Evolutionary conservation across 2,797 vertebrate species (phyloP), one percentile per base, ranked within the genome.

Genomic region (Anguilla anguilla): DNA sequence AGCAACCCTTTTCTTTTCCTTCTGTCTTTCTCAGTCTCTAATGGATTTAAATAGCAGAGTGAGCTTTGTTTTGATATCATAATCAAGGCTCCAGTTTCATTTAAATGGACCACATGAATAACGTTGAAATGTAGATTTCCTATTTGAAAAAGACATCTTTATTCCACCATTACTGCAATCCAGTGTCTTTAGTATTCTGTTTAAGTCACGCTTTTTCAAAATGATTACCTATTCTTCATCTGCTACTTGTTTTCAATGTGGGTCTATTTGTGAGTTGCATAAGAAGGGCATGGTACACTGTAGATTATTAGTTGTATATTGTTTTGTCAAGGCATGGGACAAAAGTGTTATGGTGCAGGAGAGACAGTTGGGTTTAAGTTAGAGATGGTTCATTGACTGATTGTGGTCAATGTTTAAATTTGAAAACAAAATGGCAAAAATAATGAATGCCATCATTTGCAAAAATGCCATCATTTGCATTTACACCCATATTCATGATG

Each of bases 21-120:
- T 74, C 61, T 69, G 86, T 87, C 61, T 84, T 87, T 55, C 19
- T 46, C 57, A 72, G 82, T 74, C 61, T 25, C 4, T 84, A 87
- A 87, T 87, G 81, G 61, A 87, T 84, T 84, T 51, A 84, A 84
- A 87, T 61, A 53, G 59, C 57, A 83, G 83, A 87, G 67, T 84
- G 15, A 74, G 28, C 25, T 72, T 64, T 64, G 2, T 72, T 84
- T 72, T 84, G 6, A 28, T 69, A 84, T 87, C 43, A 83, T 84
- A 87, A 84, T 61, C 55, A 69, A 84, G 28, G 61, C 82, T 87
- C 86, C 53, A 43, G 61, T 87, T 84, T 64, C 49, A 55, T 61
- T 83, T 59, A 87, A 83, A 84, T 87, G 86, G 82, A 28, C 61
- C 67, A 31, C 51, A 15, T 69, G 64, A 72, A 49, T 74, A 55